A percentile compares a stretch with the other conserved stretches of the same genome.
phyloP scores from a whole-genome alignment of 2,888 invertebrate species.

The Cloeon dipterum region DNA sequence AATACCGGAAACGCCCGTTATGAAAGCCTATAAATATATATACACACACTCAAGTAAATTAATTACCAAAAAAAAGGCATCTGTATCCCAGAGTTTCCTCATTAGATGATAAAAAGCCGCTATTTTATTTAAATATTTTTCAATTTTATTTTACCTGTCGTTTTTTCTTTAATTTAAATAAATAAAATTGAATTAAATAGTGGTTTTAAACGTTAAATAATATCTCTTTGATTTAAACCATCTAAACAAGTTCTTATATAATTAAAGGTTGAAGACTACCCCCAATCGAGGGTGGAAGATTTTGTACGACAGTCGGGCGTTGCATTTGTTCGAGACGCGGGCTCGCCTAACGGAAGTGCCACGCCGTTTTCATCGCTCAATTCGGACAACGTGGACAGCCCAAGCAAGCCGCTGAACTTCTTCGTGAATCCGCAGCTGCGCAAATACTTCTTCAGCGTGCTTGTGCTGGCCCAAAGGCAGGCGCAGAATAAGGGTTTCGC shows the following conservation, averaged over 20 bases:
- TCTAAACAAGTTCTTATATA: no score
- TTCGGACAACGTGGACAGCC: slow-evolving; percentile 18
- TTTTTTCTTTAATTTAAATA: neutral
- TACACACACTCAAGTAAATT: no score
- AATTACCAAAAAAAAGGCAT: no score
- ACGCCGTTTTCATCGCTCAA: slow-evolving; percentile 8
- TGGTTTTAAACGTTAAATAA: neutral
- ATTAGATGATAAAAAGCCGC: no score
- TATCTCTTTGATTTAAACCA: no score
- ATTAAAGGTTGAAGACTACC: neutral
- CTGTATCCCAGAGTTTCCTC: no score
- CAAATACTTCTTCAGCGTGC: slow-evolving; percentile 26
- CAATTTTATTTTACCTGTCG: no score
- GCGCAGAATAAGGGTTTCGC: slow-evolving; percentile 25
- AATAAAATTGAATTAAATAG: no score
- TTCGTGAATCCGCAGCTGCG: slow-evolving; percentile 18
- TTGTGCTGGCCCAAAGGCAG: slow-evolving; percentile 27
- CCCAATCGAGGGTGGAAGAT: slow-evolving; percentile 27
- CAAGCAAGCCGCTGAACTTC: slow-evolving; percentile 10
- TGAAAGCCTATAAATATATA: no score
- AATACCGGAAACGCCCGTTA: no score
- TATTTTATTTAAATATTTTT: no score
- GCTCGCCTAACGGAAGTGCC: slow-evolving; percentile 13
- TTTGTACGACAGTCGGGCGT: slow-evolving; percentile 20
- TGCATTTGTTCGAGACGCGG: neutral